A percentile compares a stretch with the other conserved stretches of the same genome.
Evolutionary conservation across 2,888 invertebrate genomes (phyloP).

Genomic region (Parasteatoda lunata): DNA sequence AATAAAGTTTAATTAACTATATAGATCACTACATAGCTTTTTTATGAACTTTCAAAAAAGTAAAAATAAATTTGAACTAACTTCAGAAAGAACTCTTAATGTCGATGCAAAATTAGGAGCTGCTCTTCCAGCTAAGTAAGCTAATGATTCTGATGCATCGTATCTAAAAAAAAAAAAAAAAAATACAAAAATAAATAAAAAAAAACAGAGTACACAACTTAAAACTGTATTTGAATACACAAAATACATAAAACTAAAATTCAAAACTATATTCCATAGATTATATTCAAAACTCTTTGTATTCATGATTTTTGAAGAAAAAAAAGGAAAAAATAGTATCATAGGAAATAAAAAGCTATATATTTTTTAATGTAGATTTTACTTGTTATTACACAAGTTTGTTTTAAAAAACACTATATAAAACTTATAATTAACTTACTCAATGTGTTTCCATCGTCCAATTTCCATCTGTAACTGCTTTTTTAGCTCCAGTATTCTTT

Average conservation of each 20-base stretch:
- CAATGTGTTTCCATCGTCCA: conserved; percentile 84
- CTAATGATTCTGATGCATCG: conserved; percentile 79
- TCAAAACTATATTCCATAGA: too few relatives aligned
- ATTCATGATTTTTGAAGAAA: too few relatives aligned
- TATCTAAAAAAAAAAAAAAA: conserved; percentile 76
- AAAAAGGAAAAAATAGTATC: too few relatives aligned
- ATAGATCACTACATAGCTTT: too few relatives aligned
- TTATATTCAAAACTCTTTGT: too few relatives aligned
- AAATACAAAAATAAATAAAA: too few relatives aligned
- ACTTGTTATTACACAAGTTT: background rate
- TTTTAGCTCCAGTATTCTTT: conserved; percentile 77
- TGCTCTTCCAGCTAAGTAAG: conserved; percentile 83
- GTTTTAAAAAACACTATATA: too few relatives aligned
- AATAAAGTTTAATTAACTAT: too few relatives aligned
- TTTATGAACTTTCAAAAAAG: background rate
- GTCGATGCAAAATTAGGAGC: conserved; percentile 85
- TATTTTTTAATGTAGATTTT: background rate
- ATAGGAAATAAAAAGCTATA: too few relatives aligned
- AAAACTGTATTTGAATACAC: too few relatives aligned
- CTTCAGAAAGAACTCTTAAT: conserved; percentile 82
- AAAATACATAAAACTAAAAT: too few relatives aligned
- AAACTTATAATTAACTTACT: conserved; percentile 71
- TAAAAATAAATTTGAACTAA: conserved; percentile 53
- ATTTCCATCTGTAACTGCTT: conserved; percentile 79
- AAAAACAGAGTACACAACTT: background rate